Evolutionary conservation across 1,140 invertebrate species (phyloP).

Genomic region (Pentalonia nigronervosa): DNA sequence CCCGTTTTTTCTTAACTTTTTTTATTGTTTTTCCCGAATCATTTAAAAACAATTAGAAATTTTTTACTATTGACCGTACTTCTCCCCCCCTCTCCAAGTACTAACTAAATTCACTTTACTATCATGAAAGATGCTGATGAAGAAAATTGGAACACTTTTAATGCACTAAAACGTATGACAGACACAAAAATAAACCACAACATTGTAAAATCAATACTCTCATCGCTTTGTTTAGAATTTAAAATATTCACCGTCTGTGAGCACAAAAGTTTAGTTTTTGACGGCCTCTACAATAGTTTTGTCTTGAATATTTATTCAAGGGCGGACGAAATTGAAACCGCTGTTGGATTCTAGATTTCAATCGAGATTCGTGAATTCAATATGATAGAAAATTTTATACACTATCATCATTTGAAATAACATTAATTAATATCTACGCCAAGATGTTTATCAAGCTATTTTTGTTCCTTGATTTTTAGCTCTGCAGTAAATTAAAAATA

Average conservation of each 20-base stretch:
- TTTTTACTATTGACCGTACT: no score
- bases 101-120: no score
- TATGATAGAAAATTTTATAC: not conserved
- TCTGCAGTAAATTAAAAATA: not conserved
- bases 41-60: no score
- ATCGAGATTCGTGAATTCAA: constrained; percentile 31
- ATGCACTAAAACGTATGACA: no score
- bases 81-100: no score
- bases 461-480: not conserved
- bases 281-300: constrained; percentile 18
- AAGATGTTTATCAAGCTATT: constrained; percentile 33
- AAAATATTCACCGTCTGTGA: not conserved
- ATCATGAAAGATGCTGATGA: no score
- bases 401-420: constrained; percentile 13
- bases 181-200: no score
- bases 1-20: no score
- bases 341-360: constrained; percentile 23
- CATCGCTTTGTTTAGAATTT: no score
- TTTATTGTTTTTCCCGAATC: no score
- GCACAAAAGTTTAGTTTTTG: not conserved
- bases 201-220: no score
- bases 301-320: constrained; percentile 27
- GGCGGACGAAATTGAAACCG: constrained; percentile 27
- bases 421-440: not conserved
- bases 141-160: no score